Percentiles rank a stretch among this genome's conserved stretches.
Conservation (phyloP, 2,888 invertebrate species). For the Eilema sororculum region DNA sequence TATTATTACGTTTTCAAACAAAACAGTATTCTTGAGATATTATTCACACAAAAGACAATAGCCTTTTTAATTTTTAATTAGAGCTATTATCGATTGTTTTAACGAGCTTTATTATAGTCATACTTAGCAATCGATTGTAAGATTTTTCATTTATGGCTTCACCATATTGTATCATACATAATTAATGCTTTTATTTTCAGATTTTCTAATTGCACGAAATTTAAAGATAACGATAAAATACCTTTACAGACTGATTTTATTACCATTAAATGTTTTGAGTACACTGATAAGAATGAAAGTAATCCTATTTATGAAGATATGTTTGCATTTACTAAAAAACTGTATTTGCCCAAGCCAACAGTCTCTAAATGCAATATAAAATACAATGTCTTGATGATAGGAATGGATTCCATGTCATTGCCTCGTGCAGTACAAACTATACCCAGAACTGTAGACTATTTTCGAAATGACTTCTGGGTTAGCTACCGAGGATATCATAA, state of each 20-base stretch:
- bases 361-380: slow-evolving; percentile 53
- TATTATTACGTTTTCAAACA: slow-evolving; percentile 4
- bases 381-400: slow-evolving; percentile 91
- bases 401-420: slow-evolving; percentile 95
- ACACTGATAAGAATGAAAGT: slow-evolving; percentile 59
- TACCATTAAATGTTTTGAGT: slow-evolving; percentile 70
- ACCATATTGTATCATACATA: not conserved
- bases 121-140: not conserved
- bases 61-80: not conserved
- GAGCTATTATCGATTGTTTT: not conserved
- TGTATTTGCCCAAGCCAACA: slow-evolving; percentile 58
- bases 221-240: slow-evolving; percentile 61
- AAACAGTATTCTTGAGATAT: not conserved
- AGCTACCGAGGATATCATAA: slow-evolving; percentile 92
- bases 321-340: slow-evolving; percentile 82
- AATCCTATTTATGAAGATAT: slow-evolving; percentile 72
- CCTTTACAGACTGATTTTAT: slow-evolving; percentile 71
- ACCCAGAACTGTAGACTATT: slow-evolving; percentile 90
- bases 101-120: not conserved
- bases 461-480: slow-evolving; percentile 90
- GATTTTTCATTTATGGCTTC: not conserved
- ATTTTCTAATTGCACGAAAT: slow-evolving; percentile 65
- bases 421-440: slow-evolving; percentile 92
- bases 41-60: not conserved
- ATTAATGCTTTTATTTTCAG: slow-evolving; percentile 46